Evolutionary conservation across 2,797 vertebrate genomes (phyloP), one percentile per base, ranked within the genome.

Genomic region (Capromys pilorides): DNA sequence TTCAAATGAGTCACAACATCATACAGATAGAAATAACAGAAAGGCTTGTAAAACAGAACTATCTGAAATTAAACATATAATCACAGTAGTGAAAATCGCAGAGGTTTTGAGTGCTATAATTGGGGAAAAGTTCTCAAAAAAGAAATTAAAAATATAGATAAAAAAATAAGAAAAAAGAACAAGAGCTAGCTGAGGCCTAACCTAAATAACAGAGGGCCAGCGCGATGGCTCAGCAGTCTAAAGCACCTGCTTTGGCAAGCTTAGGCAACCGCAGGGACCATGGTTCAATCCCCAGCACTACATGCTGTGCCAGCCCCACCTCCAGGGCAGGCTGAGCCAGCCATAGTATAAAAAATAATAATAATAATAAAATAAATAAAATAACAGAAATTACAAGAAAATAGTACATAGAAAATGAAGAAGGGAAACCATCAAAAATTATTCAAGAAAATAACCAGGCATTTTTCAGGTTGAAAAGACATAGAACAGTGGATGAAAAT

Each of bases 1-100:
- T 82, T 62, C 28, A 85, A 62, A 31, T 45, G 80, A 54, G 22
- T 10, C 51, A 59, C 4, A 59, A 0, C 22, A 59, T 14, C 41
- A 75, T 28, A 71, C 71, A 94, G 11, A 84, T 3, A 80, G 19
- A 94, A 93, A 88, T 31, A 59, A 31, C 39, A 19, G 5, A 6
- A 75, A 77, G n/a, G 6, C n/a, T 19, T 19, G 61, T 90, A 83
- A 78, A 59, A 64, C 88, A 73, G 39, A 88, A 19, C 31, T 80
- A 36, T 80, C 82, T 90, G 62, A 93, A 91, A 69, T 80, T 61
- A 61, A 90, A 77, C 14, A 24, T 66, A 13, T 75, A n/a, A 80
- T 86, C 69, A 41, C 11, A 62, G 33, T 71, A 36, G 5, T 78
- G 28, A 88, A 88, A 94, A 88, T 36, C 13, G 77, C 67, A 84